Evolutionary conservation across 2,113 vertebrate genomes (phyloP).

Genomic region (Neofelis nebulosa): DNA sequence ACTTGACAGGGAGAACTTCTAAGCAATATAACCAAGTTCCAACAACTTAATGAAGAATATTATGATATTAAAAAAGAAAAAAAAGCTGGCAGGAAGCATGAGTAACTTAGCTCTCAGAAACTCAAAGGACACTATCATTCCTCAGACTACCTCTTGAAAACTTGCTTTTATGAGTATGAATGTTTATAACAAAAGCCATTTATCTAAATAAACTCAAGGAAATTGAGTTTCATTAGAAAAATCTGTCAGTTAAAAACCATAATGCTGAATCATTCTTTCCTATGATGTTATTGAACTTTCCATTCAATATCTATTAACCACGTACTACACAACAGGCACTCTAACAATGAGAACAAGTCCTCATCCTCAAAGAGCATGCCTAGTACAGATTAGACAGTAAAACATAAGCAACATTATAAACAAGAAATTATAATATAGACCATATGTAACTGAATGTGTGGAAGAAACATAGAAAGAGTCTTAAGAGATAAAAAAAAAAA

Average conservation of each 20-base stretch:
- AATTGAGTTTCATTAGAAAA: not conserved
- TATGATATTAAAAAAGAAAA: not conserved
- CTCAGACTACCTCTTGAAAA: conserved; percentile 14
- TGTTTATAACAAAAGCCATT: not conserved
- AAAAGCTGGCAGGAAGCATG: not conserved
- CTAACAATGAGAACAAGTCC: not conserved
- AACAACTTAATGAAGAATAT: not conserved
- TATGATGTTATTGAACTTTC: not conserved
- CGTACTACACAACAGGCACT: not conserved
- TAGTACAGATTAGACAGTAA: not conserved
- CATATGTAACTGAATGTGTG: not conserved
- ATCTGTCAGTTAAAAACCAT: conserved; percentile 11
- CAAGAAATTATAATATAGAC: not conserved
- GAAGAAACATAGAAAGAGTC: not conserved
- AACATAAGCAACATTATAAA: not conserved
- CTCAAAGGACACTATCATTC: not conserved
- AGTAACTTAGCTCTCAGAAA: not conserved
- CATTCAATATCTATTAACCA: not conserved
- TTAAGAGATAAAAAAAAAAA: not conserved
- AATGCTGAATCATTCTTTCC: not conserved
- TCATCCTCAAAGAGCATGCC: not conserved
- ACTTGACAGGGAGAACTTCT: not conserved
- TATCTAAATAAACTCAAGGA: conserved; percentile 10
- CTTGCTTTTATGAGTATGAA: not conserved
- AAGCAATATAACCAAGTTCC: not conserved